Evolutionary conservation across 2,797 vertebrate genomes (phyloP).

Genomic region (Hydrocynus forskahlii): DNA sequence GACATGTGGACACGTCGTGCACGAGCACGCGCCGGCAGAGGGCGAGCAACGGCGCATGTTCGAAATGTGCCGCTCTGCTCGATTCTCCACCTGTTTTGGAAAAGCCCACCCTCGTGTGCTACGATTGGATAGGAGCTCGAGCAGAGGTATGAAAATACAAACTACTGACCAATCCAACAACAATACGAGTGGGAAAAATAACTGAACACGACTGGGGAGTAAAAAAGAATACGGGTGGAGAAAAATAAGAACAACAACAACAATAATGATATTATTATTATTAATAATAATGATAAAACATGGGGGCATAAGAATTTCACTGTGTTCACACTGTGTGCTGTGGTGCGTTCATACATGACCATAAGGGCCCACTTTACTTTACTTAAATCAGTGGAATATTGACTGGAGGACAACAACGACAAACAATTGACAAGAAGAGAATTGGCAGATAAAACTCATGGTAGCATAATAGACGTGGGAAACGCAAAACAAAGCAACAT

Average conservation of each 20-base stretch:
- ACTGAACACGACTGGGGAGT: neutral
- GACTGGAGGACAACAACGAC: neutral
- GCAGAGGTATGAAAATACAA: neutral
- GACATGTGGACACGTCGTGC: conserved; percentile 17
- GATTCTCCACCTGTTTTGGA: conserved; percentile 14
- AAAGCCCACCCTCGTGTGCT: neutral
- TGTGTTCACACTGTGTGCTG: no score
- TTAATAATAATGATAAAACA: no score
- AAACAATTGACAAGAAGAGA: neutral
- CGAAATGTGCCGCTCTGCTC: conserved; percentile 12
- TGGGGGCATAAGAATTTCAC: no score
- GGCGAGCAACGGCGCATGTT: conserved; percentile 47
- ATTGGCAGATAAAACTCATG: neutral
- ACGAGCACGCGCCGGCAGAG: conserved; percentile 55
- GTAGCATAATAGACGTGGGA: neutral
- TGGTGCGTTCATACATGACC: no score
- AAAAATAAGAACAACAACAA: neutral
- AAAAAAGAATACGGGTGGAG: neutral
- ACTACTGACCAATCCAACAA: neutral
- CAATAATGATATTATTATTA: no score
- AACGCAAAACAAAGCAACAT: neutral
- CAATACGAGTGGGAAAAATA: neutral
- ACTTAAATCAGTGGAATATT: neutral
- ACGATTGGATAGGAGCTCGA: neutral
- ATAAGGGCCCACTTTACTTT: no score